These are phyloP conservation scores for Nansenia antarctica DNA, from an alignment of 2,113 vertebrate genomes.

Conservation along the genomic window DNA sequence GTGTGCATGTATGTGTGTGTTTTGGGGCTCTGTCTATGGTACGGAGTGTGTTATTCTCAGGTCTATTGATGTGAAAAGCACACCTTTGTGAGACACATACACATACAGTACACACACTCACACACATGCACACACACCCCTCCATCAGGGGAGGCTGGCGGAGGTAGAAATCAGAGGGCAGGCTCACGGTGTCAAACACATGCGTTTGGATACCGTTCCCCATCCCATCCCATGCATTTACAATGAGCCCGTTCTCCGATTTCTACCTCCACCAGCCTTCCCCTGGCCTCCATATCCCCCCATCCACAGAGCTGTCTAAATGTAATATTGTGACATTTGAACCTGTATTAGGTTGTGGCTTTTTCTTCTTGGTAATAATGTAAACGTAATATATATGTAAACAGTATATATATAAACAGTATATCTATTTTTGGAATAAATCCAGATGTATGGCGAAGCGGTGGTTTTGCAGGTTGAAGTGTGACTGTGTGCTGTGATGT, in stretches of 20 bases:
- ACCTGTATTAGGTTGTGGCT: slow-evolving; percentile 75
- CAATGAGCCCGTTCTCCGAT: too few relatives aligned
- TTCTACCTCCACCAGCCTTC: too few relatives aligned
- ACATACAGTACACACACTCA: neutral
- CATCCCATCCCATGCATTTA: too few relatives aligned
- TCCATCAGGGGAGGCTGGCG: neutral
- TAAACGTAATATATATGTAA: slow-evolving; percentile 73
- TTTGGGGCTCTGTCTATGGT: slow-evolving; percentile 54
- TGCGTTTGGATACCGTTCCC: too few relatives aligned
- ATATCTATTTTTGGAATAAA: slow-evolving; percentile 77
- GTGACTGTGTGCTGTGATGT: slow-evolving; percentile 57
- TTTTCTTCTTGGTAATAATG: slow-evolving; percentile 66
- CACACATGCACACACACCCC: neutral
- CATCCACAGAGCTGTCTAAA: slow-evolving; percentile 61
- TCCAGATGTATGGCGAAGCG: slow-evolving; percentile 48
- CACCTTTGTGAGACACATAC: slow-evolving; percentile 51
- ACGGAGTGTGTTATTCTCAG: too few relatives aligned
- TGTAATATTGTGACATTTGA: slow-evolving; percentile 75
- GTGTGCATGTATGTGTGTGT: slow-evolving; percentile 23
- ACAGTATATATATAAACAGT: slow-evolving; percentile 72
- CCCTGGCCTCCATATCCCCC: slow-evolving; percentile 51
- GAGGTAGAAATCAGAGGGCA: too few relatives aligned
- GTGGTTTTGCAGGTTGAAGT: slow-evolving; percentile 56
- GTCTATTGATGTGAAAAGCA: slow-evolving; percentile 59
- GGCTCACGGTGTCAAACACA: too few relatives aligned